Percentiles rank a stretch among this genome's conserved stretches.
These are phyloP conservation scores for Labroides dimidiatus DNA, from an alignment of 2,797 vertebrate species.

Conservation along the genomic window DNA sequence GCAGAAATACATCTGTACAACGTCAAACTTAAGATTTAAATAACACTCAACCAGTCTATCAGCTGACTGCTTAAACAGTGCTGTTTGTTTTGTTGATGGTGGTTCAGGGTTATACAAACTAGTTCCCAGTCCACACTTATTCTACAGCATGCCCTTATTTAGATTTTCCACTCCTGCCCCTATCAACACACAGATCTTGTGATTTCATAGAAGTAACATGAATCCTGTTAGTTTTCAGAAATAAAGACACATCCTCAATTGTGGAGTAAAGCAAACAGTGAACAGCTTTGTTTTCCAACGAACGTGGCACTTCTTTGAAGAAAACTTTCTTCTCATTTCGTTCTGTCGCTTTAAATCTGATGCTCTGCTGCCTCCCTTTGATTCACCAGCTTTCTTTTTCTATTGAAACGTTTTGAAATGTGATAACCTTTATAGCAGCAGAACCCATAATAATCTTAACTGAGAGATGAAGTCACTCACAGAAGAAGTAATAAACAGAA, in stretches of 20 bases:
- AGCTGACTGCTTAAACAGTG: conserved; percentile 29
- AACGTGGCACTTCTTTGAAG: not conserved
- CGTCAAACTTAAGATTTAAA: not conserved
- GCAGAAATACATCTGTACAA: not conserved
- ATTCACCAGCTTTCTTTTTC: not conserved
- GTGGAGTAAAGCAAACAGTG: not conserved
- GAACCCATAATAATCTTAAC: not conserved
- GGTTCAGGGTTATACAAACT: conserved; percentile 14
- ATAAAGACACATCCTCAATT: not conserved
- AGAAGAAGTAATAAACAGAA: not conserved
- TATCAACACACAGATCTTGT: not conserved
- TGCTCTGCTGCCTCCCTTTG: not conserved
- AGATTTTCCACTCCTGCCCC: not conserved
- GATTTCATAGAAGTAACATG: not conserved
- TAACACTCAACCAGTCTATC: not conserved
- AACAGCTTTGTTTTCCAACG: not conserved
- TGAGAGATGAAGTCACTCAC: not conserved
- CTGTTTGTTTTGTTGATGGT: conserved; percentile 12
- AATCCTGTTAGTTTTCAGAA: not conserved
- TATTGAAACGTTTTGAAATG: not conserved
- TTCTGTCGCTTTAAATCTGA: not conserved
- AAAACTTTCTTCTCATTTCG: not conserved
- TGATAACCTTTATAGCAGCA: not conserved
- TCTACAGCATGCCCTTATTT: not conserved
- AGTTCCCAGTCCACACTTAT: not conserved